Percentiles rank a stretch among this genome's conserved stretches.
phyloP scores from a whole-genome alignment of 2,113 vertebrate genomes.

The Rhineura floridana region DNA sequence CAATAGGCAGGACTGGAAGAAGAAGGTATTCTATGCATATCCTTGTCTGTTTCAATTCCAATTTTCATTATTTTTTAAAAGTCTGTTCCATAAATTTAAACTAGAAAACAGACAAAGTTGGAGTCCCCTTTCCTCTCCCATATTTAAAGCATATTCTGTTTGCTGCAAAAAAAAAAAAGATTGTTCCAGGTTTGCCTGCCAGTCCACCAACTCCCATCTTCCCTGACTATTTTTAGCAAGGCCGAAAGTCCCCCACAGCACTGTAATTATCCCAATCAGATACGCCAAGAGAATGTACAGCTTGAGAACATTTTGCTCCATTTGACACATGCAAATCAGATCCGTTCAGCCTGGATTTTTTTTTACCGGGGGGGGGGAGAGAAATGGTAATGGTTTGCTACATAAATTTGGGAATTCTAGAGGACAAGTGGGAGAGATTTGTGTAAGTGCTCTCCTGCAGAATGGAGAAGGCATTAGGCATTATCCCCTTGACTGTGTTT shows the following conservation, averaged over 20 bases:
- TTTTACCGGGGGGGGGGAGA: rapidly evolving
- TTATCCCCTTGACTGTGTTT: slow-evolving; percentile 7
- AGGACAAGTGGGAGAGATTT: background rate
- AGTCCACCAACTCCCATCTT: background rate
- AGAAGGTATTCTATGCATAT: background rate
- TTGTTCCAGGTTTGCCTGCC: background rate
- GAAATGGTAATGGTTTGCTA: background rate
- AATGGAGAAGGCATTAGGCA: background rate
- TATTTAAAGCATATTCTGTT: background rate
- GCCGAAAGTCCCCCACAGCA: slow-evolving; percentile 48
- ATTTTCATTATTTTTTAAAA: background rate
- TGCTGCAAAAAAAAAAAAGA: slow-evolving; percentile 16
- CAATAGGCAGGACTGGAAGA: background rate
- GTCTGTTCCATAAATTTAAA: background rate
- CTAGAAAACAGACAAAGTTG: background rate
- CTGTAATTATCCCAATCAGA: slow-evolving; percentile 27
- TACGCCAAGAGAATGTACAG: slow-evolving; percentile 43
- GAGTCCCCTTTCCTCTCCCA: background rate
- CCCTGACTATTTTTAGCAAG: slow-evolving; percentile 57
- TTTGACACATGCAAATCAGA: slow-evolving; percentile 10
- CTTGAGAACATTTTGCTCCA: slow-evolving; percentile 7
- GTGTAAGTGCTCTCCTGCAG: background rate
- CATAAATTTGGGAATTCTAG: background rate
- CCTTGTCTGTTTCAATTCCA: background rate
- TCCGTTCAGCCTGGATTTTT: background rate